Base-by-base conservation (phyloP, 1,140 invertebrate genomes). In the Euura saliciscinereae region DNA sequence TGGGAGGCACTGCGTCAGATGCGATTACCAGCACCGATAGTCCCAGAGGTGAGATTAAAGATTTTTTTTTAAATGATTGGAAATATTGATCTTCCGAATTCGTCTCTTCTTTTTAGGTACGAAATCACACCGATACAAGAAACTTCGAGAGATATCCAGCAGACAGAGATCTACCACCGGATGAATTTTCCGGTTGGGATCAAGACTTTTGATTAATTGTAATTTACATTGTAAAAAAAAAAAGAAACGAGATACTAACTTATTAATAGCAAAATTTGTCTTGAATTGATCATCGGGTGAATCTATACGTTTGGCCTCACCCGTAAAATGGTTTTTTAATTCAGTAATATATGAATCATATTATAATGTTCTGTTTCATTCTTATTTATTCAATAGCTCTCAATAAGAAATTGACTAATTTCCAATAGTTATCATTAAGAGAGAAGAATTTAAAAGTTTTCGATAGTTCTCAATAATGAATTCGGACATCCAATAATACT, bases 1-100 rank as follows among this genome's bases (percentile, higher is more conserved):
- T 99, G 97, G 97, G 92, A 95, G 76, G 93, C 92, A 8, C 85
- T 99, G 28, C 87, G 91, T 43, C 90, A 90, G 70, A 87, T 93
- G 74, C 92, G 91, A 45, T 78, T 98, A 65, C 90, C 92, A 71
- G 91, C 96, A 10, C 95, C 96, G 0, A 93, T 98, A 43, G 89
- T 95, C 69, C 94, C 95, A 69, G 90, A 92, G 68, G 93, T 98
- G 75, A 86, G 85, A 66, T 7, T n/a, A 8, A n/a, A 51, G 28
- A n/a, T n/a, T 28, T 28, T 28, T 28, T 28, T 51, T n/a, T n/a
- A 2, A 44, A 6, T 71, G 45, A 7, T 28, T 28, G 28, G 28
- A 28, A 28, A 28, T 28, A 28, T 28, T 28, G 46, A 2, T 51
- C 7, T 51, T 8, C 7, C 2, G 11, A 2, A 51, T 8, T 51